Evolutionary conservation across 2,797 vertebrate species (phyloP).

Genomic region (Mus minutoides): DNA sequence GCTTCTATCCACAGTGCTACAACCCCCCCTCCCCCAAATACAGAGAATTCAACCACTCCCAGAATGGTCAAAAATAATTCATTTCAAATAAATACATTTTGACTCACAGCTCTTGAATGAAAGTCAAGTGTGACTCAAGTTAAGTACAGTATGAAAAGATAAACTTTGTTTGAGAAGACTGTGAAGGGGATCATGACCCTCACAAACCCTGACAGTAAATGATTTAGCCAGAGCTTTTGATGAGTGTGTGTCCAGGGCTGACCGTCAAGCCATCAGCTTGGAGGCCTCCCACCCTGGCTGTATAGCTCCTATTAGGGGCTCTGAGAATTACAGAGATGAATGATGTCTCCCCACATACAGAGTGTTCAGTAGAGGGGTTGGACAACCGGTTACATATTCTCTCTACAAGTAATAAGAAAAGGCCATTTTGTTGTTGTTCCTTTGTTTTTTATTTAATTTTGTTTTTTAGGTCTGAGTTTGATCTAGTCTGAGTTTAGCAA

Average conservation of each 20-base stretch:
- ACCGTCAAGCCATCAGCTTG: background rate
- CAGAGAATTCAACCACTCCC: background rate
- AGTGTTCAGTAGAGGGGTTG: too few species aligned
- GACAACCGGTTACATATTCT: background rate
- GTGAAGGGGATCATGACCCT: background rate
- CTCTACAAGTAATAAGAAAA: background rate
- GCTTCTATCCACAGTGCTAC: background rate
- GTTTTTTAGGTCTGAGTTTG: background rate
- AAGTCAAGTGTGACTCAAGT: background rate
- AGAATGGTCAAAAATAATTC: background rate
- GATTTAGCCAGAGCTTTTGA: background rate
- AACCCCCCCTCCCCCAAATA: background rate
- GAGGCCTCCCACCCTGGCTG: background rate
- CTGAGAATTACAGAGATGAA: background rate
- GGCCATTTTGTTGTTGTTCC: background rate
- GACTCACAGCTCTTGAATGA: background rate
- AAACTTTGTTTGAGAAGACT: background rate
- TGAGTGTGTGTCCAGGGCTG: background rate
- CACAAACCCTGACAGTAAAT: background rate
- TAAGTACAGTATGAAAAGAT: background rate
- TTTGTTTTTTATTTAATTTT: background rate
- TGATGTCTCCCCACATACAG: too few species aligned
- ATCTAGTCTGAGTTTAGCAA: background rate
- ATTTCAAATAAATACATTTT: constrained; percentile 1
- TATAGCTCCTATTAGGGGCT: background rate